Base-by-base conservation (phyloP, 2,888 invertebrate species). In the Pterobdella sp. region DNA sequence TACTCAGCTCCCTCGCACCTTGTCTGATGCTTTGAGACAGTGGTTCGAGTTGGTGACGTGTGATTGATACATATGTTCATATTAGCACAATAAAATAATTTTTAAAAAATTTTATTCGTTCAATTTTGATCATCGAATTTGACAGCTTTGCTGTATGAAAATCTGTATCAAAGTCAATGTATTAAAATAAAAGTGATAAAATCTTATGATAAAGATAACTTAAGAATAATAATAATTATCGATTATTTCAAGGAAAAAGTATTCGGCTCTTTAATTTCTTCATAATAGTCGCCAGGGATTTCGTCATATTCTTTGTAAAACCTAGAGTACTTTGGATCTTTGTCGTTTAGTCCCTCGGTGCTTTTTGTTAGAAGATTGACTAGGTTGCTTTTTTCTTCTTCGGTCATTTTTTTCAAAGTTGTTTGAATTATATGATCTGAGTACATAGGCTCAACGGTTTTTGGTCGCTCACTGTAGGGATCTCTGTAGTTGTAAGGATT, bases 1-100 rank as follows among this genome's bases (percentile, higher is more conserved):
- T 79, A 88, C 89, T 76, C 89, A 90, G 35, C 85, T 99, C 74
- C 97, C 98, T 0, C 87, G 88, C 49, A 92, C 95, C 0, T 86
- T 99, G 36, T 93, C 96, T 79, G 96, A 98, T 83, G 96, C 97
- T 0, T 86, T 99, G 75, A 86, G 96, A 74, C 97, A 99, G 82
- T 99, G 98, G 98, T 98, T 99, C 83, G 97, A 99, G 86, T 86
- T 97, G 26, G 77, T 78, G 35, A 77, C 76, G 4, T 74, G 76
- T 18, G 60, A 42, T 42, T 42, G 34, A 42, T 14, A 14, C 18
- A 42, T 42, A 7, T 26, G 14, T 56, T 42, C 7, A 42, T 42
- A 14, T 42, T 42, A 14, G 18, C 7, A 7, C 18, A 42, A 42
- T 14, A 42, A 42, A 42, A 42, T 42, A 14, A 14, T 42, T 42